A percentile compares a stretch with the other conserved stretches of the same genome.
Conservation (phyloP, 2,797 vertebrate genomes). For the Antrozous pallidus region DNA sequence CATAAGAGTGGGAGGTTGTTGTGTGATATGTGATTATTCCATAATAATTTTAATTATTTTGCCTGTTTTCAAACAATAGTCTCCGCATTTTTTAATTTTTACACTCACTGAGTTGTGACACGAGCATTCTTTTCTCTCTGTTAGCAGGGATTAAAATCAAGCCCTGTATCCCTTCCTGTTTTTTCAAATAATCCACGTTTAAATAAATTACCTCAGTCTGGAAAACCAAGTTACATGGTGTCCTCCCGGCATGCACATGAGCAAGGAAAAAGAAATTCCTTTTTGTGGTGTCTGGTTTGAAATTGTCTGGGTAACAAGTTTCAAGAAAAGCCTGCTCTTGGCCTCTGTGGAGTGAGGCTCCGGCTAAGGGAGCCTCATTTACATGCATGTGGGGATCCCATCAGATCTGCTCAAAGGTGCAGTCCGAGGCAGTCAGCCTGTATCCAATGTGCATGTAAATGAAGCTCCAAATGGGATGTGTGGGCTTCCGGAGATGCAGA, state of each 20-base stretch:
- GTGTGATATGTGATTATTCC: slow-evolving; percentile 91
- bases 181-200: slow-evolving; percentile 83
- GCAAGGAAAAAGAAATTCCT: slow-evolving; percentile 70
- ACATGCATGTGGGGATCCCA: slow-evolving; percentile 85
- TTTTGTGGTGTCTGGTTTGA: slow-evolving; percentile 80
- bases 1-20: slow-evolving; percentile 91
- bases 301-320: slow-evolving; percentile 83
- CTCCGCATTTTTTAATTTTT: slow-evolving; percentile 86
- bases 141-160: slow-evolving; percentile 87
- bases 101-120: slow-evolving; percentile 87
- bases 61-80: slow-evolving; percentile 87
- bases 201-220: slow-evolving; percentile 85
- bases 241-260: slow-evolving; percentile 72
- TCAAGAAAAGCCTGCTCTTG: slow-evolving; percentile 82
- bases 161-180: slow-evolving; percentile 82
- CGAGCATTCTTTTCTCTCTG: slow-evolving; percentile 84
- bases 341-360: slow-evolving; percentile 78
- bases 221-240: slow-evolving; percentile 78
- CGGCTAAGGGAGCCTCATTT: slow-evolving; percentile 83
- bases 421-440: slow-evolving; percentile 85
- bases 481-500: slow-evolving; percentile 79
- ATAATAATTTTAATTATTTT: slow-evolving; percentile 91
- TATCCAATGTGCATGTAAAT: slow-evolving; percentile 85
- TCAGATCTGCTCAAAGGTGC: slow-evolving; percentile 86
- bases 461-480: slow-evolving; percentile 81